These are phyloP conservation scores for Holocentrus rufus DNA, from an alignment of 2,797 vertebrate genomes.

Conservation along the genomic window DNA sequence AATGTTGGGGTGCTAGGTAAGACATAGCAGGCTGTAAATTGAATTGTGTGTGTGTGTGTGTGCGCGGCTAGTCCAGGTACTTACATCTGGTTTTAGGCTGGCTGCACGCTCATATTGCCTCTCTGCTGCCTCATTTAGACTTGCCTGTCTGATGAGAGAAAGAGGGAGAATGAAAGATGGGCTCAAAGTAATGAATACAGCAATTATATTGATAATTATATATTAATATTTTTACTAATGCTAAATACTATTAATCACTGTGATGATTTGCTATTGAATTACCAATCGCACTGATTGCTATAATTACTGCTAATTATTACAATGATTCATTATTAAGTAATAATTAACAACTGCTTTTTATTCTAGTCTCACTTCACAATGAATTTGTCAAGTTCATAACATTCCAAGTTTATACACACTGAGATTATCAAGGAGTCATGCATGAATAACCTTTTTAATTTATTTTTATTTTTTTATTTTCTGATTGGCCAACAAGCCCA, in stretches of 20 bases:
- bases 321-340: not conserved
- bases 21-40: slow-evolving; percentile 40
- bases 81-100: slow-evolving; percentile 92
- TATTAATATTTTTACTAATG: slow-evolving; percentile 6
- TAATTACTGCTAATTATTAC: not conserved
- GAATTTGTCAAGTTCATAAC: not conserved
- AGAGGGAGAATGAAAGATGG: slow-evolving; percentile 11
- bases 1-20: slow-evolving; percentile 50
- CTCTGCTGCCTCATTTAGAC: slow-evolving; percentile 94
- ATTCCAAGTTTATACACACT: not conserved
- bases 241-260: not conserved
- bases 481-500: too few species aligned
- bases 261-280: not conserved
- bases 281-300: not conserved
- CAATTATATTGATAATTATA: not conserved
- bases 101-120: slow-evolving; percentile 91
- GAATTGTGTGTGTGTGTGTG: slow-evolving; percentile 41
- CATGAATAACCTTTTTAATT: not conserved
- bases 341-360: not conserved
- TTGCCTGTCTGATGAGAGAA: slow-evolving; percentile 87
- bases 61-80: slow-evolving; percentile 70
- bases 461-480: too few species aligned
- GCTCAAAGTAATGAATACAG: not conserved
- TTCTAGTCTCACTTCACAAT: not conserved
- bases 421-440: not conserved